Evolutionary conservation across 2,888 invertebrate species (phyloP).

Genomic region (Spisula solida): DNA sequence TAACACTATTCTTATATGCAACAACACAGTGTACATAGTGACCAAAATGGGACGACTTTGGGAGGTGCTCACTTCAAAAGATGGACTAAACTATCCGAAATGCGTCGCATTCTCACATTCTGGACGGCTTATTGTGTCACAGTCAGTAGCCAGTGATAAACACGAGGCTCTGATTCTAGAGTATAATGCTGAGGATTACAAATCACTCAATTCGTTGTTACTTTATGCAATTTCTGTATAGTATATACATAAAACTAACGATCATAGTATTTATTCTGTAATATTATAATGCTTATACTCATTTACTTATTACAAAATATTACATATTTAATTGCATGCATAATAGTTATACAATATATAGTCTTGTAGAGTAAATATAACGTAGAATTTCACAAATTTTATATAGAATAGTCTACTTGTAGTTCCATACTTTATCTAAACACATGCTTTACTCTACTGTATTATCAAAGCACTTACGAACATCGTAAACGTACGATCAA

Average conservation of each 20-base stretch:
- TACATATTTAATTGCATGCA: slow-evolving; percentile 18
- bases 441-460: no score
- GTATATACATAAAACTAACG: slow-evolving; percentile 24
- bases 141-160: slow-evolving; percentile 77
- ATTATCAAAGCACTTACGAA: no score
- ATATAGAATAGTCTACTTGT: not conserved
- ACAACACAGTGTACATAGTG: slow-evolving; percentile 82
- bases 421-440: not conserved
- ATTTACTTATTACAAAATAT: slow-evolving; percentile 5
- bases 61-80: slow-evolving; percentile 83
- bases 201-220: slow-evolving; percentile 82
- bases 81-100: slow-evolving; percentile 83
- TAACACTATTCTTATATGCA: slow-evolving; percentile 84
- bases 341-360: slow-evolving; percentile 13
- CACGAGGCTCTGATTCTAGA: slow-evolving; percentile 82
- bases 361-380: slow-evolving; percentile 1
- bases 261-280: not conserved
- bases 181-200: slow-evolving; percentile 84
- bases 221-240: slow-evolving; percentile 85
- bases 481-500: no score
- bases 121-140: slow-evolving; percentile 81
- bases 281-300: not conserved
- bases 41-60: slow-evolving; percentile 85
- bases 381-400: slow-evolving; percentile 4
- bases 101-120: slow-evolving; percentile 80